Evolutionary conservation across 2,797 vertebrate species (phyloP).

Genomic region (Mus minutoides): DNA sequence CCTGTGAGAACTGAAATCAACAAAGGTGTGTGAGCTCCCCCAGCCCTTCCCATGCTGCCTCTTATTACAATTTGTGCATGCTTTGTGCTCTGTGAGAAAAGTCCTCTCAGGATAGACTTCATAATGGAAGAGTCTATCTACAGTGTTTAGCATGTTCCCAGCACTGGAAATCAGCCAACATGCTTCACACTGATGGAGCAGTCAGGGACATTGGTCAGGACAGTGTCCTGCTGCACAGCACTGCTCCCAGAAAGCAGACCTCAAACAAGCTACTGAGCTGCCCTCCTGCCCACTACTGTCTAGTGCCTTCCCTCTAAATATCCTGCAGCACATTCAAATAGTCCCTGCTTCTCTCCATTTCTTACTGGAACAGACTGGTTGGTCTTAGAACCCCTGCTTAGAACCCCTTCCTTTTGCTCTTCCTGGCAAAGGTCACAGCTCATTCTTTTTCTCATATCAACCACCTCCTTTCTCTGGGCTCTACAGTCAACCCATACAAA

Average conservation of each 20-base stretch:
- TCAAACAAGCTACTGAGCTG: neutral
- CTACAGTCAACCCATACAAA: neutral
- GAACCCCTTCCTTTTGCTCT: neutral
- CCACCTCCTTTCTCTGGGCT: neutral
- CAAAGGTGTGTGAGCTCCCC: neutral
- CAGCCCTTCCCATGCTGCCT: neutral
- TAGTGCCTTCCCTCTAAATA: too few species aligned
- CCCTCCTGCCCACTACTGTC: neutral
- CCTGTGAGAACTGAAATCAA: neutral
- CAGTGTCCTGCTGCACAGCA: neutral
- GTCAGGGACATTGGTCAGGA: neutral
- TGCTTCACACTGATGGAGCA: fast-evolving
- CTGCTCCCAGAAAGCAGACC: neutral
- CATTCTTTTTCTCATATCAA: neutral
- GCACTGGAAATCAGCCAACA: neutral
- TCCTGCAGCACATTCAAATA: neutral
- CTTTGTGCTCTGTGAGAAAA: neutral
- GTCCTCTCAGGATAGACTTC: neutral
- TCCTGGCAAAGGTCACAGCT: slow-evolving; percentile 1
- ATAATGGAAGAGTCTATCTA: neutral
- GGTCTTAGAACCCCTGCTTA: neutral
- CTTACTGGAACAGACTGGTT: neutral
- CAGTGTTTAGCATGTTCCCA: neutral
- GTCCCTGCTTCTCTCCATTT: neutral
- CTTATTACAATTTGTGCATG: neutral